Evolutionary conservation across 2,797 vertebrate species (phyloP).

Genomic region (Falco rusticolus): DNA sequence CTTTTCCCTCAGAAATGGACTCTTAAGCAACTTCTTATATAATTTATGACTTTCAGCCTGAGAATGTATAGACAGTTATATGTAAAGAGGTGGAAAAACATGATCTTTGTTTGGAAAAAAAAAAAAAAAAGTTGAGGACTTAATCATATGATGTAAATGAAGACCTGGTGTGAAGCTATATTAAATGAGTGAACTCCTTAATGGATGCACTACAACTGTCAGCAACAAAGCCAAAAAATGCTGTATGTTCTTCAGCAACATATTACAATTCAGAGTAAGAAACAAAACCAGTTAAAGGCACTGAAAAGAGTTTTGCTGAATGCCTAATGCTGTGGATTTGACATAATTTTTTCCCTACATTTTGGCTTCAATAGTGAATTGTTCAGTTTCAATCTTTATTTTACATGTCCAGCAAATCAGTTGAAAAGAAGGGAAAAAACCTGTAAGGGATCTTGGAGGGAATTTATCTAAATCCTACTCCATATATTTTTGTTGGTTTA

Average conservation of each 20-base stretch:
- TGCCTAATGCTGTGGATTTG: neutral
- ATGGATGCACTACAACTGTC: neutral
- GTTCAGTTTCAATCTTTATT: neutral
- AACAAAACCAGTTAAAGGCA: neutral
- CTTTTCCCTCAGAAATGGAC: neutral
- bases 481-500: neutral
- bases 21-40: neutral
- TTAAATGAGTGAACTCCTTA: neutral
- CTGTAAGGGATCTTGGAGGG: neutral
- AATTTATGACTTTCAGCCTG: neutral
- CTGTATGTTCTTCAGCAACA: neutral
- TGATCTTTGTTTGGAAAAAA: neutral
- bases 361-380: neutral
- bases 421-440: neutral
- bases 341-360: fast-evolving
- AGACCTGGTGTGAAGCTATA: neutral
- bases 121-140: neutral
- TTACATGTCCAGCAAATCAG: neutral
- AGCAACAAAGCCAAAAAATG: neutral
- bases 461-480: neutral
- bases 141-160: neutral
- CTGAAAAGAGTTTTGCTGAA: neutral
- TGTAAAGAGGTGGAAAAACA: neutral
- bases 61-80: neutral
- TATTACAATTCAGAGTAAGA: neutral